Evolutionary conservation across 2,113 vertebrate species (phyloP).

Genomic region (Otolemur garnettii): DNA sequence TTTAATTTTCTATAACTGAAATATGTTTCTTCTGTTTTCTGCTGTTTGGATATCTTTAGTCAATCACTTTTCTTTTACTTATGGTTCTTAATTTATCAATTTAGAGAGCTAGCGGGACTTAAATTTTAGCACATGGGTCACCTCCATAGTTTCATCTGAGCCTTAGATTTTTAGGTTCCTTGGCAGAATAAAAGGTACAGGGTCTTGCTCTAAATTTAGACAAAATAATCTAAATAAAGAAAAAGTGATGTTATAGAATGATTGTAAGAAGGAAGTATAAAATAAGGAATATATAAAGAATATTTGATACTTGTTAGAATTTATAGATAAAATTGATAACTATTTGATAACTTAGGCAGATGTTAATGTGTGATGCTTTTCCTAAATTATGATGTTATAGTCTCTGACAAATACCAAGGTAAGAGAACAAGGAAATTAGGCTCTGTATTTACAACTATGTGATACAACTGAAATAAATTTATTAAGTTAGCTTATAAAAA

Average conservation of each 20-base stretch:
- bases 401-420: neutral
- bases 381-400: neutral
- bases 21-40: neutral
- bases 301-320: slow-evolving; percentile 3
- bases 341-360: neutral
- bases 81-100: slow-evolving; percentile 17
- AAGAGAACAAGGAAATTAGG: neutral
- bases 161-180: slow-evolving; percentile 43
- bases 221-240: slow-evolving; percentile 47
- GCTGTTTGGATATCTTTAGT: neutral
- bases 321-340: too few species aligned
- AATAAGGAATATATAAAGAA: slow-evolving; percentile 15
- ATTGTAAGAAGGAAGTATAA: slow-evolving; percentile 15
- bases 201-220: slow-evolving; percentile 51
- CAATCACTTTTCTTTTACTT: slow-evolving; percentile 38
- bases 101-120: neutral
- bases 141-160: neutral
- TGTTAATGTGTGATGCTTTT: neutral
- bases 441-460: neutral
- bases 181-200: slow-evolving; percentile 48
- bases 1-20: neutral
- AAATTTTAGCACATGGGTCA: slow-evolving; percentile 54
- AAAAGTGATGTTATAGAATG: neutral
- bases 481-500: neutral
- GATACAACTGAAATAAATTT: neutral